phyloP scores from a whole-genome alignment of 2,113 vertebrate species.

The Osmerus eperlanus region DNA sequence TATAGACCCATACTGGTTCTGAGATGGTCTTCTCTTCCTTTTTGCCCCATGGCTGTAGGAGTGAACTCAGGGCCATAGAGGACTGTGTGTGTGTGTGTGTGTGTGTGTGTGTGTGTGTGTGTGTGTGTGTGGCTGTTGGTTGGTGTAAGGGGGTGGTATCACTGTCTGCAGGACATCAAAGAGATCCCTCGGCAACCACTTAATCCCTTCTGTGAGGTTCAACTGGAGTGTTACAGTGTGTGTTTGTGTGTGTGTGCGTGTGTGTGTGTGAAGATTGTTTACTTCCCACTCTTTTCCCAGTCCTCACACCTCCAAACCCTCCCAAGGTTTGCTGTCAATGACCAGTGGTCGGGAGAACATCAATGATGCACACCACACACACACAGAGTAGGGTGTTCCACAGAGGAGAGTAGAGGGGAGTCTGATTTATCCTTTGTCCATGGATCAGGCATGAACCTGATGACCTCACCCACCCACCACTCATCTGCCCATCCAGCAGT shows the following conservation, averaged over 20 bases:
- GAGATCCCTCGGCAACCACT: constrained; percentile 39
- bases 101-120: neutral
- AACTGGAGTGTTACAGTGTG: constrained; percentile 31
- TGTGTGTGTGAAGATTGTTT: constrained; percentile 27
- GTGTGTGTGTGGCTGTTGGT: neutral
- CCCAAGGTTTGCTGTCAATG: neutral
- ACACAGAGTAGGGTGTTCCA: neutral
- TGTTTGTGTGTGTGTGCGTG: constrained; percentile 9
- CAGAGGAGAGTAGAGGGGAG: neutral
- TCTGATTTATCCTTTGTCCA: constrained; percentile 29
- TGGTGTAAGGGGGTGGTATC: constrained; percentile 11
- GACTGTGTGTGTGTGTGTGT: constrained; percentile 3
- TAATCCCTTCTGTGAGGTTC: constrained; percentile 53
- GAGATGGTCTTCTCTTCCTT: too few species aligned
- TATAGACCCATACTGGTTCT: too few species aligned
- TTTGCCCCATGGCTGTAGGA: too few species aligned
- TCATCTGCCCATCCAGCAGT: neutral
- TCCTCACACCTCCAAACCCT: neutral
- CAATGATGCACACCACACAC: neutral
- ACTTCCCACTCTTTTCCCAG: constrained; percentile 59
- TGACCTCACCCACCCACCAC: constrained; percentile 5
- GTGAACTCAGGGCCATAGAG: neutral
- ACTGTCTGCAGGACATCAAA: constrained; percentile 53
- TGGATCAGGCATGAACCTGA: constrained; percentile 28
- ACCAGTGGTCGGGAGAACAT: neutral